Evolutionary conservation across 2,113 vertebrate species (phyloP).

Genomic region (Cebus imitator): DNA sequence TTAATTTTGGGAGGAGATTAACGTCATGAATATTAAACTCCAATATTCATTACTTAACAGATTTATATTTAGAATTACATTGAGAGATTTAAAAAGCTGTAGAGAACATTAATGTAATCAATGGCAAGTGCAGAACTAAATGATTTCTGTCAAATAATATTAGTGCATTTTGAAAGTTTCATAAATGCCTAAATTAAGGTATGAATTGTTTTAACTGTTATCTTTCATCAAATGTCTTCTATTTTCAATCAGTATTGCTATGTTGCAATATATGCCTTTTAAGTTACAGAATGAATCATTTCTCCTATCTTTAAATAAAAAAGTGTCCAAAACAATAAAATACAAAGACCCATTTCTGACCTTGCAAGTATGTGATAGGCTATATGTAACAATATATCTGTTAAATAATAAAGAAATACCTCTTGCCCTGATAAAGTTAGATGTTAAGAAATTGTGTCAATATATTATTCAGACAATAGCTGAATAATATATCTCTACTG

Average conservation of each 20-base stretch:
- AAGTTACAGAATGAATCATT: neutral
- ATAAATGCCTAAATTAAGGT: constrained; percentile 33
- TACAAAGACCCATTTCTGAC: neutral
- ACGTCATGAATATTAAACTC: constrained; percentile 54
- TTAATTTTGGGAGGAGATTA: constrained; percentile 27
- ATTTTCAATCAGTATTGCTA: neutral
- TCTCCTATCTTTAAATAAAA: constrained; percentile 20
- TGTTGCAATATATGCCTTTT: neutral
- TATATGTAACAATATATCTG: neutral
- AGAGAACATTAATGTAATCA: constrained; percentile 37
- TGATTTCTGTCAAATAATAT: constrained; percentile 37
- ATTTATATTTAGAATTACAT: constrained; percentile 56
- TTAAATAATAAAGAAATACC: constrained; percentile 3
- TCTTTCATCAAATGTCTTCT: neutral
- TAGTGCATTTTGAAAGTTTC: constrained; percentile 28
- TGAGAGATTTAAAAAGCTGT: constrained; percentile 36
- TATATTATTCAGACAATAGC: neutral
- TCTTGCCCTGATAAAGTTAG: constrained; percentile 15
- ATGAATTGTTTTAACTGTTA: constrained; percentile 9
- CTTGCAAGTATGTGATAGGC: neutral
- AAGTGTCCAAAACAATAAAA: constrained; percentile 35
- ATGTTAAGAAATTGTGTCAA: neutral
- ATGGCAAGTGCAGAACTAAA: constrained; percentile 34
- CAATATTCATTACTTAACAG: constrained; percentile 43
- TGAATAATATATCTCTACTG: neutral